phyloP scores from a whole-genome alignment of 2,888 invertebrate species.

The Macropis europaea region DNA sequence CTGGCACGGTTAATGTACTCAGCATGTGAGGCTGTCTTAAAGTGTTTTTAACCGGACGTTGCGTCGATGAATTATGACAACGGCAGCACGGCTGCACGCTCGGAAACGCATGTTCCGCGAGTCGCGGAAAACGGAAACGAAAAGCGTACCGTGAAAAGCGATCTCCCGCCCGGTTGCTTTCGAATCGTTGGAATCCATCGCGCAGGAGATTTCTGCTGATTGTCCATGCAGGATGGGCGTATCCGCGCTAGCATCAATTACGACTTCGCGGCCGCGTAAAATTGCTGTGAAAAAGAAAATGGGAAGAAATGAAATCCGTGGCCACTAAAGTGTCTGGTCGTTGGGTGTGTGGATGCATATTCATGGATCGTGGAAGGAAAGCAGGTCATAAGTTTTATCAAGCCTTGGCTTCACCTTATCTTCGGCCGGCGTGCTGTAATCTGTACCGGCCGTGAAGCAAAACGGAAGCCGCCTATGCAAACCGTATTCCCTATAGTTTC shows the following conservation, averaged over 20 bases:
- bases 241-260: constrained; percentile 27
- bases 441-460: constrained; percentile 22
- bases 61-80: constrained; percentile 33
- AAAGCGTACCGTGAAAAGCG: constrained; percentile 18
- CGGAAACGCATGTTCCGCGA: constrained; percentile 1
- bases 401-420: neutral
- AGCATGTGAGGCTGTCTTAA: too few species aligned
- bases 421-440: neutral
- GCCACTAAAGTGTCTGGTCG: neutral
- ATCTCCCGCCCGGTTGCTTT: too few species aligned
- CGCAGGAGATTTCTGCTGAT: constrained; percentile 2
- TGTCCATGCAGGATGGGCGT: neutral
- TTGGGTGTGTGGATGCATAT: constrained; percentile 22
- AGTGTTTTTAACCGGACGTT: constrained; percentile 9
- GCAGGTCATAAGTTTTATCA: constrained; percentile 26
- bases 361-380: constrained; percentile 17
- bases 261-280: constrained; percentile 29
- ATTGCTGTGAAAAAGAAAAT: constrained; percentile 19
- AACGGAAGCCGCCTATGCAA: constrained; percentile 1
- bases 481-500: neutral
- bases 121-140: constrained; percentile 25
- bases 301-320: too few species aligned
- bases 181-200: too few species aligned
- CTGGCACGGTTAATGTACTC: too few species aligned
- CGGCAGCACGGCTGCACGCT: constrained; percentile 18